Conservation (phyloP, 2,888 invertebrate genomes). For the Cosmorhoe ocellata region DNA sequence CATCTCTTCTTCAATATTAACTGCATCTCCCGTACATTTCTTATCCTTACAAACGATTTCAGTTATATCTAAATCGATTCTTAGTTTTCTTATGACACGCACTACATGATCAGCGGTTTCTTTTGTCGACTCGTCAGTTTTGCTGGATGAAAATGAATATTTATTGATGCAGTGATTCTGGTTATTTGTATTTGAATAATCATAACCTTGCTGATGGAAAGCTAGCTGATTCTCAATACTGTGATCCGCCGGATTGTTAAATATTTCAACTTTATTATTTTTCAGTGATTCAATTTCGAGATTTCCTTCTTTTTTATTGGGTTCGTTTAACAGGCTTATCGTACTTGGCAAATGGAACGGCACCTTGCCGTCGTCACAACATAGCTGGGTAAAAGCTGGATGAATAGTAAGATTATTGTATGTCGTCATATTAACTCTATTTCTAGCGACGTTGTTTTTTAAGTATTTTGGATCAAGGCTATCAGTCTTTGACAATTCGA, state of each 20-base stretch:
- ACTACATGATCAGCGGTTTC: constrained; percentile 43
- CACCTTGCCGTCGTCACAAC: not conserved
- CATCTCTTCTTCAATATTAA: not conserved
- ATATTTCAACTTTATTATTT: not conserved
- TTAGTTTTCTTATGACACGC: constrained; percentile 54
- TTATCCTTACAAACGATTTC: constrained; percentile 41
- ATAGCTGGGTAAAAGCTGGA: not conserved
- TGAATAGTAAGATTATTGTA: not conserved
- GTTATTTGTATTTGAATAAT: not conserved
- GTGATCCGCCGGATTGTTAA: not conserved
- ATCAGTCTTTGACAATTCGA: not conserved
- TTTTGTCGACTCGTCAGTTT: constrained; percentile 51
- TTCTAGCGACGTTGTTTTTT: not conserved
- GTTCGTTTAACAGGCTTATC: not conserved
- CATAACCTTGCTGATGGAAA: not conserved
- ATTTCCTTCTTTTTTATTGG: not conserved
- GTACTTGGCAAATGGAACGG: not conserved
- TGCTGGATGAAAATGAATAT: constrained; percentile 49
- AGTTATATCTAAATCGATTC: constrained; percentile 62
- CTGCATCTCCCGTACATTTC: not conserved
- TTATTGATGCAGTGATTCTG: constrained; percentile 39
- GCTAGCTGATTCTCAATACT: not conserved
- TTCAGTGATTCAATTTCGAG: not conserved
- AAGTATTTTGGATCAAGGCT: no score
- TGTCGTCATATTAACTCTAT: not conserved